phyloP scores from a whole-genome alignment of 2,888 invertebrate genomes.

The Gordius sp. region DNA sequence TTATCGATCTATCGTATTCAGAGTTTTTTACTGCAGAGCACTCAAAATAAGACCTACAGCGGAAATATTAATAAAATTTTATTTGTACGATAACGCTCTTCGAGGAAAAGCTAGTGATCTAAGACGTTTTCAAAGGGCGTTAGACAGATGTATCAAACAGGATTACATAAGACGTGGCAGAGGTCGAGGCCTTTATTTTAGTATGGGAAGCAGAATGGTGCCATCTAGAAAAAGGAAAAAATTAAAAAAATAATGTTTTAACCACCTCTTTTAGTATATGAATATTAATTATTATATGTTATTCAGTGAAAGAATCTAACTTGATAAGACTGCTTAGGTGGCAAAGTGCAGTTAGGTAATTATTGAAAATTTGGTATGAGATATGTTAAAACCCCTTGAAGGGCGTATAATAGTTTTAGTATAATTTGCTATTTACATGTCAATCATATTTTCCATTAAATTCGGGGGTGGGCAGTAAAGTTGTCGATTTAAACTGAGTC shows the following conservation, averaged over 20 bases:
- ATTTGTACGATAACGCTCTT: not conserved
- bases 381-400: no score
- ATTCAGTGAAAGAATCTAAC: no score
- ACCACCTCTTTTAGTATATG: no score
- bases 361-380: no score
- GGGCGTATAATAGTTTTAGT: no score
- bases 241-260: not conserved
- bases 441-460: no score
- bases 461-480: no score
- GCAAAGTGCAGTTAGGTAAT: no score
- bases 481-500: no score
- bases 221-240: not conserved
- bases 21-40: conserved; percentile 11
- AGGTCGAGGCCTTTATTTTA: not conserved
- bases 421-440: no score
- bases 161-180: not conserved
- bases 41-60: not conserved
- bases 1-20: not conserved
- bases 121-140: not conserved
- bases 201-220: not conserved
- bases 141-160: not conserved
- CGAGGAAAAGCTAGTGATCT: not conserved
- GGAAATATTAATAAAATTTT: not conserved
- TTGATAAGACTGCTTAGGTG: no score
- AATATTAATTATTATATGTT: no score